Base-by-base conservation (phyloP, 2,888 invertebrate genomes). In the Mythimna ferrago region DNA sequence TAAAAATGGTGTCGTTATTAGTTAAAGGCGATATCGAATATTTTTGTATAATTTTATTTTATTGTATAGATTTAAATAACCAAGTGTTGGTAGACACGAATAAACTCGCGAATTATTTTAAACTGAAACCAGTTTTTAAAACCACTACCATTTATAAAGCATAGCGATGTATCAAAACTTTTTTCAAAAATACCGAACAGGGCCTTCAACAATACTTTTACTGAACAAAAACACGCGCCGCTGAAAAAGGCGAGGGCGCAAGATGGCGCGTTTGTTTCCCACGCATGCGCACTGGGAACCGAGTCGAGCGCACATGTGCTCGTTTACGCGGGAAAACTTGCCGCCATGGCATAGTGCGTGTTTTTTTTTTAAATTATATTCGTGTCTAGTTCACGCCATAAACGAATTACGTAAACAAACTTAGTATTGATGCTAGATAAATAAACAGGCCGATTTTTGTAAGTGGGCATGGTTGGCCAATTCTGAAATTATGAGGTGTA, bases 201-300 rank as follows among this genome's bases (percentile, higher is more conserved):
- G 78, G 78, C 68, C 78, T 75, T 80, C 78, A 80, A 84, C 76
- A 88, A 90, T 90, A 89, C 87, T 91, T 88, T 88, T 89, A 87
- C 87, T 81, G 80, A 86, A 89, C 89, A 93, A 93, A 93, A 93
- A 86, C 81, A 71, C 51, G 51, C 66, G 64, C 67, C 68, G 32
- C 83, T 88, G 87, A 88, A 93, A 92, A 93, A 90, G 92, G 90
- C 88, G 86, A 83, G 88, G 83, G 71, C 85, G 87, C 92, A 92
- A 92, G 91, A 92, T 91, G 92, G 90, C 91, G 91, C 80, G 76
- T 71, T 82, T 71, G 88, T 90, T 95, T 95, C 95, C 95, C 95
- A 95, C 95, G 95, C 92, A 89, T 82, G 91, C 91, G 90, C 90
- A 90, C 86, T 94, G 95, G 92, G 95, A 94, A 93, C 93, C 84